A percentile compares a stretch with the other conserved stretches of the same genome.
phyloP scores from a whole-genome alignment of 2,113 vertebrate species.

The Nicator chloris region DNA sequence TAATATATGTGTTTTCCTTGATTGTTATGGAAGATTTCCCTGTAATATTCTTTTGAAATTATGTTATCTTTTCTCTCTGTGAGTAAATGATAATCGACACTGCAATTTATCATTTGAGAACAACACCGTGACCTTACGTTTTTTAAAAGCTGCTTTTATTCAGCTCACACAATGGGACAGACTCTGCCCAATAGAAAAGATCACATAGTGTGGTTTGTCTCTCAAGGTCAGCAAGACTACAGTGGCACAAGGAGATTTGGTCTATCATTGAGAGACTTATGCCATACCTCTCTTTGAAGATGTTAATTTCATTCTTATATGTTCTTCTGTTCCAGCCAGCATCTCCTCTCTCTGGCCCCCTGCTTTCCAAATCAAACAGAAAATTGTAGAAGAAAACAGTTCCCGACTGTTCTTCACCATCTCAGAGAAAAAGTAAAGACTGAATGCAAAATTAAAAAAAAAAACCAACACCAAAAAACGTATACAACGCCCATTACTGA shows the following conservation, averaged over 20 bases:
- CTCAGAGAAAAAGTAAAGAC: background rate
- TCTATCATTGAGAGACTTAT: background rate
- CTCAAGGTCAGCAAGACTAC: background rate
- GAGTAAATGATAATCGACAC: slow-evolving; percentile 5
- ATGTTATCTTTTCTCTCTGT: background rate
- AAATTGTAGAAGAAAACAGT: background rate
- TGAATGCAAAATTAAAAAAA: background rate
- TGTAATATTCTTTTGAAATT: background rate
- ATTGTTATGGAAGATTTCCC: background rate
- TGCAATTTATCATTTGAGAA: background rate
- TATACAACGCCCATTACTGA: background rate
- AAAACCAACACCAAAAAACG: fast-evolving
- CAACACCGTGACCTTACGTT: background rate
- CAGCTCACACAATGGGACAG: background rate
- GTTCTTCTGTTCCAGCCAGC: background rate
- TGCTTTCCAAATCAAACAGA: background rate
- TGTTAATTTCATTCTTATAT: background rate
- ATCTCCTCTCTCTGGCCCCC: background rate
- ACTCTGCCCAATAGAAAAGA: background rate
- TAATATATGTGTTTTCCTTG: background rate
- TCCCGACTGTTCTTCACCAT: background rate
- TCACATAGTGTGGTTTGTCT: background rate
- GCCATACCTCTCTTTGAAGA: background rate
- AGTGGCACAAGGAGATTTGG: background rate
- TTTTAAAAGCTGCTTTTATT: background rate